Conservation (phyloP, 2,888 invertebrate genomes). For the Agriopis aurantiaria region DNA sequence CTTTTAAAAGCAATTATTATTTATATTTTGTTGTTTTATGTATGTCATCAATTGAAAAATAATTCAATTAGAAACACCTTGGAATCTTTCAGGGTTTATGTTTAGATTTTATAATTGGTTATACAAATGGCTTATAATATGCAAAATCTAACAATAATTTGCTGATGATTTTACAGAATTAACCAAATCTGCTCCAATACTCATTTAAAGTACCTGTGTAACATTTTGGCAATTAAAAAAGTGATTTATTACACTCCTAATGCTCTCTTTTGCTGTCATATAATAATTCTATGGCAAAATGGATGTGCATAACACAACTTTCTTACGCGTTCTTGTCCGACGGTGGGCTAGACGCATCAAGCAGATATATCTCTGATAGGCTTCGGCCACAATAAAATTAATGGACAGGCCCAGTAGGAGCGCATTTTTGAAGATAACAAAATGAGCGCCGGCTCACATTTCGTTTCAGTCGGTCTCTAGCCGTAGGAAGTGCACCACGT, state of each 20-base stretch:
- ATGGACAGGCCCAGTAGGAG: too few species aligned
- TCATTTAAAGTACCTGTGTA: slow-evolving; percentile 1
- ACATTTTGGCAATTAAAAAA: neutral
- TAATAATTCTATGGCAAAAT: neutral
- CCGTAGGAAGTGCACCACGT: too few species aligned
- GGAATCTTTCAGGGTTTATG: neutral
- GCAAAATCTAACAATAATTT: neutral
- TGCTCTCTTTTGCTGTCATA: neutral
- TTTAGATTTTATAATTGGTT: neutral
- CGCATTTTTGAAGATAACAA: too few species aligned
- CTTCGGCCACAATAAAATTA: too few species aligned
- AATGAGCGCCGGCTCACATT: too few species aligned
- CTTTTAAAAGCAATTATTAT: slow-evolving; percentile 6
- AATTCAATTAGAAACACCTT: neutral
- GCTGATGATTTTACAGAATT: neutral
- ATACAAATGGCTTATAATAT: neutral
- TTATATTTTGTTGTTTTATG: slow-evolving; percentile 5
- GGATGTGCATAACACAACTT: neutral
- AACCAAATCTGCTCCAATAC: neutral
- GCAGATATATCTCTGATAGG: too few species aligned
- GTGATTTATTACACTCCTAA: neutral
- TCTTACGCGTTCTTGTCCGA: too few species aligned
- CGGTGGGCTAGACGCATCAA: too few species aligned
- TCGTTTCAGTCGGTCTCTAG: too few species aligned
- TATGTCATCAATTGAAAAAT: neutral